Percentiles rank a stretch among this genome's conserved stretches.
Conservation (phyloP, 2,888 invertebrate species). For the Aphidius colemani region DNA sequence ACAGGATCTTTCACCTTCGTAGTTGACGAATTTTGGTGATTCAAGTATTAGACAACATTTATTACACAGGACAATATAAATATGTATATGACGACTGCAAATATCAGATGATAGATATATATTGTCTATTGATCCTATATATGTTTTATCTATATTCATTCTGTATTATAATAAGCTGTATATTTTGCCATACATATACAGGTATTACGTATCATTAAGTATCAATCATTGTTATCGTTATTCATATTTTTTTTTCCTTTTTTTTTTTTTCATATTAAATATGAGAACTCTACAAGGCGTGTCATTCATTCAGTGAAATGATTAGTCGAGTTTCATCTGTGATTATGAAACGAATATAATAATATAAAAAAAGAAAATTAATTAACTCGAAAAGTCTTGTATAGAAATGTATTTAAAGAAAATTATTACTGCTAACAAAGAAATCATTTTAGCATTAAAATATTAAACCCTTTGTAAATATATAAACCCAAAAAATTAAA, state of each 20-base stretch:
- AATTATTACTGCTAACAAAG: too few species aligned
- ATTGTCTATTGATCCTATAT: background rate
- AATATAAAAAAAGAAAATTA: too few species aligned
- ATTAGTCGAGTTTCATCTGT: slow-evolving; percentile 6
- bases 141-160: slow-evolving; percentile 2
- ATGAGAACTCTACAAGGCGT: background rate
- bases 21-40: slow-evolving; percentile 39
- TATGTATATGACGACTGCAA: background rate
- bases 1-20: slow-evolving; percentile 57
- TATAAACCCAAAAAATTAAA: too few species aligned
- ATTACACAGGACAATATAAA: background rate
- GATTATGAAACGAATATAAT: background rate
- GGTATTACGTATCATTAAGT: slow-evolving; percentile 6
- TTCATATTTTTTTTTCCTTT: slow-evolving; percentile 56
- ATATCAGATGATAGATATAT: background rate
- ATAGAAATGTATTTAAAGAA: too few species aligned
- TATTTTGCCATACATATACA: slow-evolving; percentile 21
- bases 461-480: too few species aligned
- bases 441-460: too few species aligned
- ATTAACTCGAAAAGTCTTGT: too few species aligned
- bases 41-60: background rate
- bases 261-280: slow-evolving; percentile 28
- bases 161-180: slow-evolving; percentile 48
- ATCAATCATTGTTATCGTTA: slow-evolving; percentile 39
- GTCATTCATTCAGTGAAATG: slow-evolving; percentile 3